Evolutionary conservation across 1,140 invertebrate species (phyloP).

Genomic region (Nautilus pompilius): DNA sequence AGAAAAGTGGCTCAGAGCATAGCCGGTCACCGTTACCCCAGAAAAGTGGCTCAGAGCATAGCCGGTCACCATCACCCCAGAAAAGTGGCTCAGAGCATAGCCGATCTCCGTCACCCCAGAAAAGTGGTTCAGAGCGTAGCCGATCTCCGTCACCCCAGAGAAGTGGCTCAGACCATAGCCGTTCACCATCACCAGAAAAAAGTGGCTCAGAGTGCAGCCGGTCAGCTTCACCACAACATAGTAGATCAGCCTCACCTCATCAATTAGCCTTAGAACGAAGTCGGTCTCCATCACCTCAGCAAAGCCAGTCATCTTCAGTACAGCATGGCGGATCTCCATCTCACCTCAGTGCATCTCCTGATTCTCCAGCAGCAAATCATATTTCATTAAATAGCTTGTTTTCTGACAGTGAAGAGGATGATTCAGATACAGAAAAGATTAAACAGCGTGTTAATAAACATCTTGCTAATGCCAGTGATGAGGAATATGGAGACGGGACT

Average conservation of each 20-base stretch:
- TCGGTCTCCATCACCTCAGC: neutral
- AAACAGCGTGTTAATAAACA: conserved; percentile 1
- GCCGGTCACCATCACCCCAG: conserved; percentile 4
- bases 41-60: conserved; percentile 3
- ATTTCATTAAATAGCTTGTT: neutral
- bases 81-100: conserved; percentile 2
- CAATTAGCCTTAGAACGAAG: neutral
- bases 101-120: conserved; percentile 5
- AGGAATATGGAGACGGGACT: conserved; percentile 23
- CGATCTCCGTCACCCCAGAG: conserved; percentile 8
- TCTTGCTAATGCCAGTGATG: conserved; percentile 17
- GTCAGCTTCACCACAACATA: conserved; percentile 9
- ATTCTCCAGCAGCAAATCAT: too few species aligned
- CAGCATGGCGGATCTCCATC: neutral
- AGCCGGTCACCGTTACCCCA: conserved; percentile 5
- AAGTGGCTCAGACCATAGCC: neutral
- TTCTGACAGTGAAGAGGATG: neutral
- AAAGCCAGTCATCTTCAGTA: neutral
- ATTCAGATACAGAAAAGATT: conserved; percentile 10
- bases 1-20: conserved; percentile 1
- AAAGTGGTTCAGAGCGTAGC: conserved; percentile 3
- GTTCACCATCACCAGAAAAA: neutral
- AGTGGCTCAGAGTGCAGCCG: conserved; percentile 6
- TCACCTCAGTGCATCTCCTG: too few species aligned
- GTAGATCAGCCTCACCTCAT: neutral